Evolutionary conservation across 2,113 vertebrate genomes (phyloP), one percentile per base, ranked within the genome.

Genomic region (Anseranas semipalmata): DNA sequence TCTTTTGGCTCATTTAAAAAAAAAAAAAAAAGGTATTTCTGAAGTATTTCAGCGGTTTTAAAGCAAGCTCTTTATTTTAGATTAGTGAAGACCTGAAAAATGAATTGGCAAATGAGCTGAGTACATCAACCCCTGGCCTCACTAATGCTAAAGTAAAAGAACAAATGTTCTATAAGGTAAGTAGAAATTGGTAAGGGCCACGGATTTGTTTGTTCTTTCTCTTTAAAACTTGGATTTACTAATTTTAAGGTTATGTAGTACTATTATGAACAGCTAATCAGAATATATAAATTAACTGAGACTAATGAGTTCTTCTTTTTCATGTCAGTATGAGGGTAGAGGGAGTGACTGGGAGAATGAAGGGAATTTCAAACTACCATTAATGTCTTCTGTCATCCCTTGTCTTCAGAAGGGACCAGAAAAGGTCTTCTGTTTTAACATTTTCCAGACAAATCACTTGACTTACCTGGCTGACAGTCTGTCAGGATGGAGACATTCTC

Each of bases 151-250:
- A 97, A 28, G 79, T 98, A 28, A 98, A 96, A 67, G 93, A 97
- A 2, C 97, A 98, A 41, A 98, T 98, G 73, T 98, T 99, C 96
- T 99, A 99, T 97, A 99, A 99, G 98, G 99, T 99, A 97, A 98
- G 97, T 75, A 78, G 79, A 58, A 59, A 33, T 41, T 24, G 13
- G 3, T 12, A 16, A 46, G 10, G 74, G 59, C 56, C 13, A 24
- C 52, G 59, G 7, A n/a, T 39, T 19, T 95, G 6, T 82, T 91
- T 5, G 10, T 79, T 89, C 8, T 78, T 25, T 53, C 48, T 74
- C 30, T 28, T 16, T 90, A 76, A 91, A 73, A 65, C 20, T 39
- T n/a, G 16, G 20, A 65, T 13, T 73, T 91, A 65, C 20, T 72
- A 12, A 62, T 73, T 68, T 37, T 48, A 76, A 66, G 14, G 74